These are phyloP conservation scores for Argyresthia goedartella DNA, from an alignment of 2,888 invertebrate species.

Conservation along the genomic window DNA sequence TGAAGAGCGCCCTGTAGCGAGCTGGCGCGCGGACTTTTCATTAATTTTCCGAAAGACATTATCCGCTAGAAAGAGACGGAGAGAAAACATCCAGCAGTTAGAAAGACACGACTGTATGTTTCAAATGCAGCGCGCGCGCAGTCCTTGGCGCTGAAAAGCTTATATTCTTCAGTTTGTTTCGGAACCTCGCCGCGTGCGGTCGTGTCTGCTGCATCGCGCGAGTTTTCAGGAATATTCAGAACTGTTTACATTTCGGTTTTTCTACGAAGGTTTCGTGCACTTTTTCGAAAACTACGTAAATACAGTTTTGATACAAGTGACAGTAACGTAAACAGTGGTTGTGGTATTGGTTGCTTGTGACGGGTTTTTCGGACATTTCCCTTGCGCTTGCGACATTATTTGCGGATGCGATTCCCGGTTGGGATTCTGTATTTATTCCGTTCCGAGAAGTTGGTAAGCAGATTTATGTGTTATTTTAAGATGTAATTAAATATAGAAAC, in stretches of 20 bases:
- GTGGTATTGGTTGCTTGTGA: conserved; percentile 18
- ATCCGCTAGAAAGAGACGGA: background rate
- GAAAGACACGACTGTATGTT: no score
- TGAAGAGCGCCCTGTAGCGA: background rate
- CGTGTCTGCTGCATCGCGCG: conserved; percentile 19
- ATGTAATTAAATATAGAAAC: conserved; percentile 65
- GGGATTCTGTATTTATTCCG: conserved; percentile 33
- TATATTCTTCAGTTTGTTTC: conserved; percentile 41
- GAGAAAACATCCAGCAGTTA: conserved; percentile 17
- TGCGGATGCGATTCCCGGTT: conserved; percentile 27
- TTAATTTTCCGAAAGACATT: conserved; percentile 45
- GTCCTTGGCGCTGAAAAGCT: conserved; percentile 47
- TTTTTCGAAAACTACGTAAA: conserved; percentile 1
- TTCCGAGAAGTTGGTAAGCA: conserved; percentile 53
- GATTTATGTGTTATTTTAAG: conserved; percentile 59
- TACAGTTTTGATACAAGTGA: background rate
- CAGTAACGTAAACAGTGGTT: background rate
- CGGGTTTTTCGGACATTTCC: conserved; percentile 19
- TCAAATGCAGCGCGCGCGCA: no score
- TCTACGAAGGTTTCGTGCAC: background rate
- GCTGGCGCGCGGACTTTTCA: conserved; percentile 28
- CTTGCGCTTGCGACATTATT: conserved; percentile 10
- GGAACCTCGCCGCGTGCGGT: conserved; percentile 35
- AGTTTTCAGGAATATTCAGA: conserved; percentile 18
- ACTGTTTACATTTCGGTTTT: conserved; percentile 16